These are phyloP conservation scores for Elgaria multicarinata DNA, from an alignment of 2,113 vertebrate genomes.

Conservation along the genomic window DNA sequence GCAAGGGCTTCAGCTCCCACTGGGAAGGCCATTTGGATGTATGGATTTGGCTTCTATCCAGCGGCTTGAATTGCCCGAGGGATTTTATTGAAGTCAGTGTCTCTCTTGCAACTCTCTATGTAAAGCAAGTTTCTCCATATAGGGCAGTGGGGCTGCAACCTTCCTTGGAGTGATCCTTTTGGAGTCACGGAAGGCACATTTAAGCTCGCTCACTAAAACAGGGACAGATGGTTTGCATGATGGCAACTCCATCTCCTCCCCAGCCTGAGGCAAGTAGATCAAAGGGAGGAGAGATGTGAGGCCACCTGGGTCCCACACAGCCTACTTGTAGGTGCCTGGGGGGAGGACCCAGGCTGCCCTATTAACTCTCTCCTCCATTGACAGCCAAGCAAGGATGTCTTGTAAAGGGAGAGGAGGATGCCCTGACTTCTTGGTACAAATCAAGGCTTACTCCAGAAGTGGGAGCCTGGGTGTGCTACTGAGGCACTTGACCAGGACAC, in stretches of 20 bases:
- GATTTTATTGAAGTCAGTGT: not conserved
- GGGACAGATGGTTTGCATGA: not conserved
- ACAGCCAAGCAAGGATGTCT: not conserved
- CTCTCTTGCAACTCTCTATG: not conserved
- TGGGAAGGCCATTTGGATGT: slow-evolving; percentile 7
- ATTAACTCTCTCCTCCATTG: not conserved
- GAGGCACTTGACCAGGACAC: too few species aligned
- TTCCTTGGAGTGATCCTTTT: not conserved
- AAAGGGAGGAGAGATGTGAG: not conserved
- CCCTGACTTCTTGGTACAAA: not conserved
- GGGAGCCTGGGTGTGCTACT: not conserved
- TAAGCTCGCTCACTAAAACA: not conserved
- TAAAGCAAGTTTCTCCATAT: not conserved
- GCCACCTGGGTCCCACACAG: slow-evolving; percentile 3
- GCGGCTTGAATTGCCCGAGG: not conserved
- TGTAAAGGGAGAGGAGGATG: not conserved
- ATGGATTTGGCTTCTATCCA: slow-evolving; percentile 30
- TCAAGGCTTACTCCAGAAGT: not conserved
- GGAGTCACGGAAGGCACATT: not conserved
- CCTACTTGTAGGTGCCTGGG: not conserved
- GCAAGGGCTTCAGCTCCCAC: slow-evolving; percentile 13
- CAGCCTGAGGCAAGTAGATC: not conserved
- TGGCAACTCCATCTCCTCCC: not conserved
- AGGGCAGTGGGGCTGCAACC: not conserved
- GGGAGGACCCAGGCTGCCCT: not conserved